Conservation (phyloP, 2,888 invertebrate species). For the Aphidius colemani region DNA sequence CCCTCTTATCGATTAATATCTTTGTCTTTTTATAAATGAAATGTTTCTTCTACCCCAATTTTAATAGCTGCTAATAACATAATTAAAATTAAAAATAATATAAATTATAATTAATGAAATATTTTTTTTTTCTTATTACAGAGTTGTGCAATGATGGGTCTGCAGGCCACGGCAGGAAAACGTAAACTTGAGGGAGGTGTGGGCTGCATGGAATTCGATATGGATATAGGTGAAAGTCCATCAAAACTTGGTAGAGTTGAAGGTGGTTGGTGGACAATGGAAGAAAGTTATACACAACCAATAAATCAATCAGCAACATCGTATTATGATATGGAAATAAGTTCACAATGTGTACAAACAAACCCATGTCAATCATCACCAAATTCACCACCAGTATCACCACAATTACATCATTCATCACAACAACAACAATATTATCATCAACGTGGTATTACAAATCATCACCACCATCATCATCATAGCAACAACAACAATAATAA, state of each 20-base stretch:
- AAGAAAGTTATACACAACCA: conserved; percentile 51
- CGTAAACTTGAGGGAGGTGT: conserved; percentile 67
- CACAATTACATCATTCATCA: conserved; percentile 36
- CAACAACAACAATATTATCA: conserved; percentile 34
- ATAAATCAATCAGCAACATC: conserved; percentile 45
- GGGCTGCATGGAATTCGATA: conserved; percentile 61
- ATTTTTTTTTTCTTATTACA: conserved; percentile 44
- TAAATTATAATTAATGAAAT: conserved; percentile 1
- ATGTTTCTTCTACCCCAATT: neutral
- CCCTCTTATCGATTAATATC: conserved; percentile 51
- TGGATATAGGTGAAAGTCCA: conserved; percentile 65
- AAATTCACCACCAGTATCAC: conserved; percentile 30
- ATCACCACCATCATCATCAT: conserved; percentile 30
- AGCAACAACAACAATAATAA: conserved; percentile 27
- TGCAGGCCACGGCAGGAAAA: conserved; percentile 75
- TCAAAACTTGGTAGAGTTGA: conserved; percentile 63
- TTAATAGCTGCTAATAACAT: neutral
- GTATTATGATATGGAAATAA: conserved; percentile 56
- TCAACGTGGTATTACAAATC: conserved; percentile 25
- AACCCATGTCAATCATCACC: conserved; percentile 46
- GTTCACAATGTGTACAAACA: conserved; percentile 51
- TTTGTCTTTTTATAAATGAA: conserved; percentile 23
- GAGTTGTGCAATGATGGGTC: conserved; percentile 76
- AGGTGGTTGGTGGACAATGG: conserved; percentile 59
- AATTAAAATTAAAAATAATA: neutral